Evolutionary conservation across 2,113 vertebrate species (phyloP), one percentile per base, ranked within the genome.

Genomic region (Embiotoca jacksoni): DNA sequence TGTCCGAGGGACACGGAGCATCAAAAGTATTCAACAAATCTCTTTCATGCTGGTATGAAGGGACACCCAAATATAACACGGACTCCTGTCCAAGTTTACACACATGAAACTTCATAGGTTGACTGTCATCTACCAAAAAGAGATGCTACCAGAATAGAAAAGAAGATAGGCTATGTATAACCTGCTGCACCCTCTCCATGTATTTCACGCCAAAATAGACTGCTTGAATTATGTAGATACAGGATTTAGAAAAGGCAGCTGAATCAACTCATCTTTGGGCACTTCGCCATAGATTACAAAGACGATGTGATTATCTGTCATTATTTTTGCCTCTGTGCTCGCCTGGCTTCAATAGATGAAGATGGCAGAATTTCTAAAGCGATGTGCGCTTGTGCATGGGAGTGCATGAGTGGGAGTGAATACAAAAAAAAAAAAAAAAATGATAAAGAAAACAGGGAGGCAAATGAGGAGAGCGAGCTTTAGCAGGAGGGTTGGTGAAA

Each of bases 241-340:
- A 16, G 65, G 58, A 75, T 86, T 81, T 81, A 30, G 54, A 87
- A 78, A 72, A 80, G 64, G 58, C 82, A 88, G 83, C 86, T 90
- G 88, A 91, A 85, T 81, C 81, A 85, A 90, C 87, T 85, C 58
- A 65, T 86, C 82, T 81, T 77, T 56, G 53, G 78, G 89, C 86
- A 71, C 74, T 71, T 64, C 23, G 74, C 89, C 72, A 86, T 58
- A 81, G 86, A 90, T 92, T 80, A 91, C 91, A 93, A 90, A 92
- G 83, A 81, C 50, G 59, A 86, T 69, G 75, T 90, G 89, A 95
- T 94, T 93, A 93, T 93, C 86, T 55, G 78, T 91, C 92, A 93
- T 94, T 94, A 93, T 92, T 87, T 90, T 82, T 75, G 62, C 78
- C 74, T 84, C 52, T 52, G 56, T 50, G 79, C 71, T 55, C 13